These are phyloP conservation scores for Ormyrus pomaceus DNA, from an alignment of 2,888 invertebrate species.

Conservation along the genomic window DNA sequence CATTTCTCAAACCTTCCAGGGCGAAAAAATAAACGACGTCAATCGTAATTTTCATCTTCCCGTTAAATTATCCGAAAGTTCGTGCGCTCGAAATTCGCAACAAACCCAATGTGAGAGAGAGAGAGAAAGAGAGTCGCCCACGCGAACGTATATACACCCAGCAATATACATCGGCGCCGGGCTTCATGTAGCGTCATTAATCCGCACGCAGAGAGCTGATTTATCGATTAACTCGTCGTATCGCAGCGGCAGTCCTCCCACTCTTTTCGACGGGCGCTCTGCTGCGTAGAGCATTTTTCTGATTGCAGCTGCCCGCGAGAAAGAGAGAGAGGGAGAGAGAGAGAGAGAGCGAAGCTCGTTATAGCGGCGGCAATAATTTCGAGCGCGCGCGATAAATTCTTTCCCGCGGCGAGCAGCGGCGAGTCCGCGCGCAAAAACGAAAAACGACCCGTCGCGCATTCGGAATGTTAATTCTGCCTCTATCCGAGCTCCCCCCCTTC, in stretches of 20 bases:
- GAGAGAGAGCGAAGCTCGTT: no score
- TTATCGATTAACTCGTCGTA: conserved; percentile 33
- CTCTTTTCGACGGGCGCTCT: no score
- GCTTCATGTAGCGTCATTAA: conserved; percentile 23
- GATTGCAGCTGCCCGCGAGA: conserved; percentile 22
- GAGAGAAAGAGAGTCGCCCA: no score
- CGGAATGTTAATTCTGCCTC: conserved; percentile 34
- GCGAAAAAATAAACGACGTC: no score
- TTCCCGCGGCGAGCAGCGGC: neutral
- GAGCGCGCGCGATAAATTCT: conserved; percentile 30
- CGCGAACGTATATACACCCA: no score
- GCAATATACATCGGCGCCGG: neutral
- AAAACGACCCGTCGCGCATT: conserved; percentile 25
- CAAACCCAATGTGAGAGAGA: no score
- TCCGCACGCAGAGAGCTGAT: conserved; percentile 21
- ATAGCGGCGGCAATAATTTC: neutral
- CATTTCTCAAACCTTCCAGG: no score
- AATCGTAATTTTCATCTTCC: no score
- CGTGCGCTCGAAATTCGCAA: no score
- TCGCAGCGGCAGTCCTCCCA: neutral
- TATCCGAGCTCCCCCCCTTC: neutral
- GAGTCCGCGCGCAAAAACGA: neutral
- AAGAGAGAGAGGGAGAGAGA: no score
- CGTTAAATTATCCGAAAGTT: no score
- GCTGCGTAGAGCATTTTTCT: conserved; percentile 21